Percentiles rank a stretch among this genome's conserved stretches.
phyloP scores from a whole-genome alignment of 2,888 invertebrate species.

The Barypeithes pellucidus region DNA sequence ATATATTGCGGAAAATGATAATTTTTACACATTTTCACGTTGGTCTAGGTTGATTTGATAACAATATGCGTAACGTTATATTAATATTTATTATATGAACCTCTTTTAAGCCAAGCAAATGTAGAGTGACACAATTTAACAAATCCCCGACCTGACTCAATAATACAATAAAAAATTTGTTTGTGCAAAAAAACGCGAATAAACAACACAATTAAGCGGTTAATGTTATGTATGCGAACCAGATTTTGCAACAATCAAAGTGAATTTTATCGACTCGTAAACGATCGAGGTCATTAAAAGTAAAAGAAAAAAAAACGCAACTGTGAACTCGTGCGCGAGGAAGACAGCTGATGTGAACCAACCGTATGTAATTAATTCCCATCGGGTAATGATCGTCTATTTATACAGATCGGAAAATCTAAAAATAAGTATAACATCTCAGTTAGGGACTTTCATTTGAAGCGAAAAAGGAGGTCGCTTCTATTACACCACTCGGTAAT shows the following conservation, averaged over 20 bases:
- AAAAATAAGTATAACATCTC: conserved; percentile 39
- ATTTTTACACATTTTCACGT: no score
- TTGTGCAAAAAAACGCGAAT: conserved; percentile 32
- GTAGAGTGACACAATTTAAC: no score
- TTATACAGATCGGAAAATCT: conserved; percentile 42
- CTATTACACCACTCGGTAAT: background rate
- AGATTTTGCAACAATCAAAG: conserved; percentile 38
- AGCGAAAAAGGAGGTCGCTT: conserved; percentile 10
- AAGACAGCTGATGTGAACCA: conserved; percentile 41
- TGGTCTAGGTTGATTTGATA: no score
- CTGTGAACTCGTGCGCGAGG: conserved; percentile 21
- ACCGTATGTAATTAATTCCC: conserved; percentile 28
- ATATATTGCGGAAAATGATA: no score
- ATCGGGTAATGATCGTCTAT: conserved; percentile 38
- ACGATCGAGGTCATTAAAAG: conserved; percentile 37
- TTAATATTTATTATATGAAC: no score
- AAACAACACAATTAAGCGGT: conserved; percentile 13
- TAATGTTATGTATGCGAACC: conserved; percentile 18
- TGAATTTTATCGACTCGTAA: conserved; percentile 41
- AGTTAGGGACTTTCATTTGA: conserved; percentile 29
- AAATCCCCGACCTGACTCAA: conserved; percentile 11
- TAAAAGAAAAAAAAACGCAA: conserved; percentile 38
- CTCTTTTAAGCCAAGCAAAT: no score
- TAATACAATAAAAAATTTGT: conserved; percentile 17
- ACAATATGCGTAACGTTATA: no score